phyloP scores from a whole-genome alignment of 2,797 vertebrate species.

The Sciurus carolinensis region DNA sequence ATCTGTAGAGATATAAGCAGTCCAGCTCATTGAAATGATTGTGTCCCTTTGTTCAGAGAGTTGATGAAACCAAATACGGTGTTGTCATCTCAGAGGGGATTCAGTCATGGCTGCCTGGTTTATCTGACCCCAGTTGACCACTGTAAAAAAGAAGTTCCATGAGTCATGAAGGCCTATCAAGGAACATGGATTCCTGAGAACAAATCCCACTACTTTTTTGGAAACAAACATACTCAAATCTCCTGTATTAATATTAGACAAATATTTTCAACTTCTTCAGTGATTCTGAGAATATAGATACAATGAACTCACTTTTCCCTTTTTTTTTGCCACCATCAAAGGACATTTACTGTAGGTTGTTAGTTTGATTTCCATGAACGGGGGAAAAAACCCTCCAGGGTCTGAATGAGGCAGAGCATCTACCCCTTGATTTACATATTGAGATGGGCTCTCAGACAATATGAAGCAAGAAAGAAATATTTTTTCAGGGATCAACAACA shows the following conservation, averaged over 20 bases:
- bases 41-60: conserved; percentile 1
- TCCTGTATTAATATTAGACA: not conserved
- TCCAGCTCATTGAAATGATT: conserved; percentile 2
- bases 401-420: not conserved
- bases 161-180: not conserved
- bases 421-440: not conserved
- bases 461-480: not conserved
- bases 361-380: not conserved
- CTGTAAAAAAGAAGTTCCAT: not conserved
- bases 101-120: not conserved
- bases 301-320: not conserved
- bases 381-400: not conserved
- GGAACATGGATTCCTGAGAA: not conserved
- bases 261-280: conserved; percentile 3
- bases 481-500: not conserved
- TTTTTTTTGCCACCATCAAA: not conserved
- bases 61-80: not conserved
- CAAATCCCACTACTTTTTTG: not conserved
- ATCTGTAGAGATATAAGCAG: conserved; percentile 39
- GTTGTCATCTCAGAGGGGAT: conserved; percentile 17
- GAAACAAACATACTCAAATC: not conserved
- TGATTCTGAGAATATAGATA: not conserved
- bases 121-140: not conserved
- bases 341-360: not conserved
- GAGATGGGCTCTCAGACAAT: not conserved